Evolutionary conservation across 2,888 invertebrate genomes (phyloP).

Genomic region (Unio pictorum): DNA sequence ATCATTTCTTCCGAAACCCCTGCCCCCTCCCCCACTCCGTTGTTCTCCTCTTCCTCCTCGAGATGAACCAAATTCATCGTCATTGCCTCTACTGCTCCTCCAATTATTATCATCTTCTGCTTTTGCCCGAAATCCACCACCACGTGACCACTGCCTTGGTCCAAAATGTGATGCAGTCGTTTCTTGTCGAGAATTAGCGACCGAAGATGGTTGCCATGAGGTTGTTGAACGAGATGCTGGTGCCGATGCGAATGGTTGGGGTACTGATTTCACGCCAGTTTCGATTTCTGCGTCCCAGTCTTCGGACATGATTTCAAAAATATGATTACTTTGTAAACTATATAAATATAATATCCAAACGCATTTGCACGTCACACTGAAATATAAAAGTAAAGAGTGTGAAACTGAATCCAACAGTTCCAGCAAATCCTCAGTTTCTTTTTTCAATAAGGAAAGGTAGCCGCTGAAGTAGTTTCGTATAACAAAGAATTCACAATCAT

Average conservation of each 20-base stretch:
- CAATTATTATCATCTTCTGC: slow-evolving; percentile 13
- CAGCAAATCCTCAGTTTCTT: too few relatives aligned
- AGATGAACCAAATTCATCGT: neutral
- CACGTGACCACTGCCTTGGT: slow-evolving; percentile 6
- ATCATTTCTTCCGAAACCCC: slow-evolving; percentile 6
- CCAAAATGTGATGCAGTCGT: neutral
- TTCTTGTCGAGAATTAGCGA: neutral
- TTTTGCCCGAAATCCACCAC: slow-evolving; percentile 13
- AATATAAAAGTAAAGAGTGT: too few relatives aligned
- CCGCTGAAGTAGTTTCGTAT: too few relatives aligned
- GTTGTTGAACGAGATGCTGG: neutral
- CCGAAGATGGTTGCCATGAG: neutral
- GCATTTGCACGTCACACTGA: too few relatives aligned
- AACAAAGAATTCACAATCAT: too few relatives aligned
- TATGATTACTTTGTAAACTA: neutral
- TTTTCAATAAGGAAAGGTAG: too few relatives aligned
- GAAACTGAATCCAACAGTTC: too few relatives aligned
- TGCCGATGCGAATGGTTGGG: slow-evolving; percentile 1
- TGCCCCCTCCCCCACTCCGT: slow-evolving; percentile 3
- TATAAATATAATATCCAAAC: too few relatives aligned
- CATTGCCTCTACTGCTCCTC: slow-evolving; percentile 9
- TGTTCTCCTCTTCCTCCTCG: slow-evolving; percentile 8
- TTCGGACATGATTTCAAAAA: slow-evolving; percentile 5
- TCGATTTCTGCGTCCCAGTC: slow-evolving; percentile 30
- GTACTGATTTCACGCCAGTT: slow-evolving; percentile 4